Evolutionary conservation across 1,140 invertebrate species (phyloP).

Genomic region (Potamilus streckersoni): DNA sequence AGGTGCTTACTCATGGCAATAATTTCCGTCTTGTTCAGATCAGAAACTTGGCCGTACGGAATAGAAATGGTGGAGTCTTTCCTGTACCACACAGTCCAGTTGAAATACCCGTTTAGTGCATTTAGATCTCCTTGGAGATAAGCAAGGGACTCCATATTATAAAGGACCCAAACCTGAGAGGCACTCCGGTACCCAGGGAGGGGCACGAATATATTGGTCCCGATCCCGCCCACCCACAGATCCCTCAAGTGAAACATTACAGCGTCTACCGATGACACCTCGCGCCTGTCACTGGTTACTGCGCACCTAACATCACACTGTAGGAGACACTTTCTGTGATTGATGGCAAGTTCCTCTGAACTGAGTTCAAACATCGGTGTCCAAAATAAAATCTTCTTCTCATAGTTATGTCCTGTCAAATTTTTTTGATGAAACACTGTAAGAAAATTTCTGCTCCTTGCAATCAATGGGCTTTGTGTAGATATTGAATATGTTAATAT

Average conservation of each 20-base stretch:
- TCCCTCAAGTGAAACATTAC: slow-evolving; percentile 50
- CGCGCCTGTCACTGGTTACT: slow-evolving; percentile 46
- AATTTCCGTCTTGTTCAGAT: slow-evolving; percentile 14
- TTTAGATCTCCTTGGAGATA: slow-evolving; percentile 37
- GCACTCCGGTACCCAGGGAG: slow-evolving; percentile 33
- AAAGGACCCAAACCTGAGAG: slow-evolving; percentile 49
- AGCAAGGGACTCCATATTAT: slow-evolving; percentile 49
- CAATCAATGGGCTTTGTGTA: too few relatives aligned
- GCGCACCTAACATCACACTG: slow-evolving; percentile 13
- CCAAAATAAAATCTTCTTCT: slow-evolving; percentile 27
- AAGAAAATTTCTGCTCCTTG: too few relatives aligned
- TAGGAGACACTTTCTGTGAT: background rate
- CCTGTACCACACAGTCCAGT: slow-evolving; percentile 55
- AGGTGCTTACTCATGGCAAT: slow-evolving; percentile 2
- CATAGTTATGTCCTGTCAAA: too few relatives aligned
- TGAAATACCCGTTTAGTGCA: slow-evolving; percentile 38
- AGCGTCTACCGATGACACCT: slow-evolving; percentile 44
- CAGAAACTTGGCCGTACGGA: slow-evolving; percentile 38
- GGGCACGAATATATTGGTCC: slow-evolving; percentile 14
- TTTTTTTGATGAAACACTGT: too few relatives aligned
- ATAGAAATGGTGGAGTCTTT: slow-evolving; percentile 45
- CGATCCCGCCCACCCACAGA: slow-evolving; percentile 30
- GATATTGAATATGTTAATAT: too few relatives aligned
- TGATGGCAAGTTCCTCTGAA: background rate
- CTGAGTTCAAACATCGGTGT: slow-evolving; percentile 15